Evolutionary conservation across 2,113 vertebrate species (phyloP), one percentile per base, ranked within the genome.

Genomic region (Otus sunia): DNA sequence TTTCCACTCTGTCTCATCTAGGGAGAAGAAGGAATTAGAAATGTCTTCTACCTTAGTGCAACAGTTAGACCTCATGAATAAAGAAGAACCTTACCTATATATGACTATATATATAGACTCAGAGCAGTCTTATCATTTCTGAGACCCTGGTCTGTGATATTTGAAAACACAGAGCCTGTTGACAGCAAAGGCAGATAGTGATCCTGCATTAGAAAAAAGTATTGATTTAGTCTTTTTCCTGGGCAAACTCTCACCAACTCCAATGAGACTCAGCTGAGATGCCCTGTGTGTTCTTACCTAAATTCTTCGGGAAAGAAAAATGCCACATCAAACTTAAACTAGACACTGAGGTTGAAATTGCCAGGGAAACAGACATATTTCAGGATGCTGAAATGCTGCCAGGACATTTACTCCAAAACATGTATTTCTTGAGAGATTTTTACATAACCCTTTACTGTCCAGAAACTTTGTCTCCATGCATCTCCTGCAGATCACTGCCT

Each of bases 361-460:
- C 50, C 71, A 86, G 71, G 66, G 74, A 95, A 93, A 90, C 52
- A 83, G 71, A 86, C 41, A 34, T 62, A 58, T 90, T 80, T 95
- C 82, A 90, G 56, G 25, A 79, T 41, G n/a, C 19, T 92, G 92
- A 90, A 80, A 83, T 30, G n/a, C 17, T 95, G 92, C 88, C 92
- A 94, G 55, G 66, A 88, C 58, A 80, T 86, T 86, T 86, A 67
- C 7, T 77, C 71, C 59, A 77, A 43, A 25, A 25, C 11, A 37
- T 74, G 41, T 67, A 36, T 90, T 92, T 59, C n/a, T 47, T 68
- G 45, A 74, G 73, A 69, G 5, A 67, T 74, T 80, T 90, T 92
- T 90, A n/a, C 12, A 39, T 90, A 88, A 96, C 75, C 15, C 75
- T 83, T 95, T 94, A 74, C 15, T 76, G 59, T 11, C 59, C 39